Base-by-base conservation (phyloP, 2,113 vertebrate species). In the Oncorhynchus keta region DNA sequence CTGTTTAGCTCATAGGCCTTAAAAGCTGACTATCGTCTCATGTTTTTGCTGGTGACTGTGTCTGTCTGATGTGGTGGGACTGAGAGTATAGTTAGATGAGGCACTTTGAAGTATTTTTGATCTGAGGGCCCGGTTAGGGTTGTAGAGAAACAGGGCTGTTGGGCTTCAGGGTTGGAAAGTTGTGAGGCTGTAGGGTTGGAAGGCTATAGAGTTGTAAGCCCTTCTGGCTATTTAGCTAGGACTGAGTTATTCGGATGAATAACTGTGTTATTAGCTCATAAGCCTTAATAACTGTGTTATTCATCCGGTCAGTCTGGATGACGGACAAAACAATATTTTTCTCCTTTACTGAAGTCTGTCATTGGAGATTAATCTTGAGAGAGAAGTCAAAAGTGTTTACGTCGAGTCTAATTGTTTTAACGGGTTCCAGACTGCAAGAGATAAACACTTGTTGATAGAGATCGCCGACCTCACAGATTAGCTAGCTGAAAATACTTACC, bases 401-500 rank as follows among this genome's bases (percentile, higher is more conserved):
- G 7, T 26, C 8, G 5, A 11, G n/a, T n/a, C 11, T 0, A n/a
- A 64, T 64, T n/a, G 61, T 26, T 26, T 22, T 26, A 67, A 67
- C 30, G 3, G 16, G 26, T 67, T 24, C 65, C 65, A 67, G 65
- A 67, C 32, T 26, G 65, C 12, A 14, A 30, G 65, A 67, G 65
- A 67, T 30, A 67, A 67, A 67, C 65, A 67, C 65, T 13, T 26
- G 12, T 67, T 67, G 65, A 32, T 67, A 13, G 26, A 67, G 65
- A 67, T 67, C 26, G 14, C 24, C 14, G 26, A 67, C 65, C 65
- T 67, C 12, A 14, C 65, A 67, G 26, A 67, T 67, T 67, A 67
- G 22, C 24, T 67, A 16, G 26, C 65, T 67, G 65, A 67, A 67
- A 67, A 67, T 30, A 67, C 65, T 30, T 67, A 67, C 65, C 26